Conservation (phyloP, 2,888 invertebrate species). For the Apotomis turbidana region DNA sequence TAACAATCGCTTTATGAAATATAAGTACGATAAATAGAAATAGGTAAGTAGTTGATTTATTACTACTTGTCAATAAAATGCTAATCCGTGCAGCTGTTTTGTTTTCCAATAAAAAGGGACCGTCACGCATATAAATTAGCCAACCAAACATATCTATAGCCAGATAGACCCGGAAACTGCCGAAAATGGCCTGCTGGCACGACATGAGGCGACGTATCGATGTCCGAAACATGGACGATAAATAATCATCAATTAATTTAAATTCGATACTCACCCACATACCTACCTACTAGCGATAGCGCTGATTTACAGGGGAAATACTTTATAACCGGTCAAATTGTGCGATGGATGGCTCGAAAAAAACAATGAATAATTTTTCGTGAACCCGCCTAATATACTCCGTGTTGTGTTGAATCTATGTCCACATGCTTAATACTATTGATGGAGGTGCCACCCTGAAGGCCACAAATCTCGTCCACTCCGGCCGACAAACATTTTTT, state of each 20-base stretch:
- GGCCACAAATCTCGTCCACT: slow-evolving; percentile 72
- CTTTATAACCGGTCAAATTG: slow-evolving; percentile 39
- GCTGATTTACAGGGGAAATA: slow-evolving; percentile 58
- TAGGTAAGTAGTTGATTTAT: slow-evolving; percentile 35
- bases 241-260: slow-evolving; percentile 72
- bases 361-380: slow-evolving; percentile 44
- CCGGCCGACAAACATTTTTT: slow-evolving; percentile 78
- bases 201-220: slow-evolving; percentile 61
- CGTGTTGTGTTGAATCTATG: slow-evolving; percentile 7
- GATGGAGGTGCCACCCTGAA: slow-evolving; percentile 78
- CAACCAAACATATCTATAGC: slow-evolving; percentile 46
- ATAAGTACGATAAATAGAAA: slow-evolving; percentile 6
- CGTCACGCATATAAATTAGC: slow-evolving; percentile 65
- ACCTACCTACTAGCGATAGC: slow-evolving; percentile 59
- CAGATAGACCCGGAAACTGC: slow-evolving; percentile 66
- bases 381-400: slow-evolving; percentile 55
- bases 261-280: slow-evolving; percentile 71
- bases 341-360: slow-evolving; percentile 47
- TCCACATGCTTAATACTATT: slow-evolving; percentile 64
- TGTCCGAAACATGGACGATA: slow-evolving; percentile 67
- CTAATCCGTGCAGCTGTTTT: slow-evolving; percentile 53
- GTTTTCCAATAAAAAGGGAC: slow-evolving; percentile 58
- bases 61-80: slow-evolving; percentile 43
- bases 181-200: slow-evolving; percentile 65
- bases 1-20: slow-evolving; percentile 1